Evolutionary conservation across 2,797 vertebrate genomes (phyloP), one percentile per base, ranked within the genome.

Genomic region (Arctocebus calabarensis): DNA sequence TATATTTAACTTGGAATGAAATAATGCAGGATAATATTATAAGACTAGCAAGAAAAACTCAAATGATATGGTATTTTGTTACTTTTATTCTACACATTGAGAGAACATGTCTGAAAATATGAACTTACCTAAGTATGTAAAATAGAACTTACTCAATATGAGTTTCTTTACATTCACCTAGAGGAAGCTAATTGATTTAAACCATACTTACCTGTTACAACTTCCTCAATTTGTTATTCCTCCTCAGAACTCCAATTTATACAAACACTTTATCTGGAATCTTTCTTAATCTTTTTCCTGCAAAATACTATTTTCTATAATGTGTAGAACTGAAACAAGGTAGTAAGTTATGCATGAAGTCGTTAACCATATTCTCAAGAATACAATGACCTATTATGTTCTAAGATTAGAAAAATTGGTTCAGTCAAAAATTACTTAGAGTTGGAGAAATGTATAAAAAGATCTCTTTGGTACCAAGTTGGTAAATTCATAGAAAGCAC

Each of bases 261-360:
- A 85, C 25, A 79, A 87, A 88, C 1, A 66, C 17, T 86, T 89
- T 79, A 92, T 61, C n/a, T 62, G 40, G 27, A 94, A 93, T 88
- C 7, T 77, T 91, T 95, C 93, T 55, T 94, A 94, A 91, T 89
- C 68, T 85, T 94, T 94, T 68, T 23, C 10, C 40, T 57, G 61
- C 52, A 88, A 73, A 37, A 59, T 78, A 90, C 22, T 92, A 82
- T 62, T 79, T 93, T 95, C 70, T 88, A 79, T 94, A 95, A 85
- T 68, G 29, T 81, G 16, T 12, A 92, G 37, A 95, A 94, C 84
- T 94, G 88, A 96, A 93, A 91, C 66, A 96, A 82, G n/a, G 52
- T 88, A 14, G 27, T 37, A 86, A 37, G 37, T 87, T 88, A 64
- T 94, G 88, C 83, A 92, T 5, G 52, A 95, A 95, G 64, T 11